These are phyloP conservation scores for Sebastes vulpes DNA, from an alignment of 2,797 vertebrate genomes.

Conservation along the genomic window DNA sequence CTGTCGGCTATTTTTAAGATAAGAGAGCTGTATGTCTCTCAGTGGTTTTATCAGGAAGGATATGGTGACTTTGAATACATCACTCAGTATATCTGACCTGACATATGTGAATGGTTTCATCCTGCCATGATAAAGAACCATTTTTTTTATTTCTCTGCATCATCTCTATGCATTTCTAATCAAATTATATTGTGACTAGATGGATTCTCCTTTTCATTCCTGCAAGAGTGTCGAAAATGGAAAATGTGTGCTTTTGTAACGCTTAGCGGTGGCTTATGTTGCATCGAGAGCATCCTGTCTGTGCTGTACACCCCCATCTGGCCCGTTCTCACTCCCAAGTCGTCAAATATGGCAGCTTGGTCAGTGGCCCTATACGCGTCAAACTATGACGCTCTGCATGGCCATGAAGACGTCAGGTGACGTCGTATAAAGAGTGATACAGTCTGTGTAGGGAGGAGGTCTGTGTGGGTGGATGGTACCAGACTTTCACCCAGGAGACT, in stretches of 20 bases:
- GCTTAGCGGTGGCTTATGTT: slow-evolving; percentile 57
- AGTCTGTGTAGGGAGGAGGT: neutral
- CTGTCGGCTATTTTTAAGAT: neutral
- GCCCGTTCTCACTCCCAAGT: neutral
- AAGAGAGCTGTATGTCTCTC: neutral
- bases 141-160: slow-evolving; percentile 15
- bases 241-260: slow-evolving; percentile 60
- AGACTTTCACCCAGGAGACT: neutral
- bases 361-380: too few relatives aligned
- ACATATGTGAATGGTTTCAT: slow-evolving; percentile 1
- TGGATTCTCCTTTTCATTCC: slow-evolving; percentile 37
- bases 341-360: neutral
- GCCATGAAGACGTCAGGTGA: neutral
- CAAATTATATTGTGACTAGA: slow-evolving; percentile 33
- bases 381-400: neutral
- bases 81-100: slow-evolving; percentile 5
- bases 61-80: slow-evolving; percentile 6
- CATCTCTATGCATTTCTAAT: slow-evolving; percentile 39
- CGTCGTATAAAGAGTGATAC: neutral
- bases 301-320: slow-evolving; percentile 1
- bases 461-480: too few relatives aligned
- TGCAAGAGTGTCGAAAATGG: slow-evolving; percentile 55
- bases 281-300: slow-evolving; percentile 43
- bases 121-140: neutral
- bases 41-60: neutral